phyloP scores from a whole-genome alignment of 1,140 invertebrate genomes.

The Metopolophium dirhodum region DNA sequence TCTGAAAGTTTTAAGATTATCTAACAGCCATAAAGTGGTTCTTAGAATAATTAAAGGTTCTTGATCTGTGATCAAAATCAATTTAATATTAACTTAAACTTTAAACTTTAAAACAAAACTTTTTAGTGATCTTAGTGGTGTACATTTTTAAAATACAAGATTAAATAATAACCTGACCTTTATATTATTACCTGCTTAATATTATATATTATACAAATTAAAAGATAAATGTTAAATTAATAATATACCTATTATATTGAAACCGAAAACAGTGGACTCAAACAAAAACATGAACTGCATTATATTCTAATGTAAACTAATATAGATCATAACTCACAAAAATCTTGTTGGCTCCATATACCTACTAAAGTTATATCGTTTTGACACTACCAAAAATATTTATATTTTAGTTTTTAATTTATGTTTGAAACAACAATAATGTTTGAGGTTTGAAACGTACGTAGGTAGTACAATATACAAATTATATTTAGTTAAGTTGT shows the following conservation, averaged over 20 bases:
- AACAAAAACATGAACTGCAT: background rate
- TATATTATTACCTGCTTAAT: background rate
- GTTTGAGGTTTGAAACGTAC: background rate
- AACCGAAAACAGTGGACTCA: background rate
- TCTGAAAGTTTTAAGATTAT: background rate
- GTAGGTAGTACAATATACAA: background rate
- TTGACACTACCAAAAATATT: background rate
- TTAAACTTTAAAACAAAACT: background rate
- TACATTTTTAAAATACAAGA: background rate
- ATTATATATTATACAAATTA: no score
- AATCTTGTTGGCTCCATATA: background rate
- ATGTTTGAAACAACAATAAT: background rate
- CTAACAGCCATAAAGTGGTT: background rate
- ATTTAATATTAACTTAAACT: background rate
- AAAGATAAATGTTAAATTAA: no score
- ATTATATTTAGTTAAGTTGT: background rate
- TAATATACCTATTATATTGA: background rate
- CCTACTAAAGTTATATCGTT: background rate
- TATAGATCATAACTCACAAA: background rate
- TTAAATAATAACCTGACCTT: background rate
- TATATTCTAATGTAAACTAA: background rate
- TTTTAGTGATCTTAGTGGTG: background rate
- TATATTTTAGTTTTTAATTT: background rate
- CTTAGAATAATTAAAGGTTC: background rate
- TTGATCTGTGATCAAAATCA: background rate